These are phyloP conservation scores for Gobio occitaniae DNA, from an alignment of 2,797 vertebrate species.

Conservation along the genomic window DNA sequence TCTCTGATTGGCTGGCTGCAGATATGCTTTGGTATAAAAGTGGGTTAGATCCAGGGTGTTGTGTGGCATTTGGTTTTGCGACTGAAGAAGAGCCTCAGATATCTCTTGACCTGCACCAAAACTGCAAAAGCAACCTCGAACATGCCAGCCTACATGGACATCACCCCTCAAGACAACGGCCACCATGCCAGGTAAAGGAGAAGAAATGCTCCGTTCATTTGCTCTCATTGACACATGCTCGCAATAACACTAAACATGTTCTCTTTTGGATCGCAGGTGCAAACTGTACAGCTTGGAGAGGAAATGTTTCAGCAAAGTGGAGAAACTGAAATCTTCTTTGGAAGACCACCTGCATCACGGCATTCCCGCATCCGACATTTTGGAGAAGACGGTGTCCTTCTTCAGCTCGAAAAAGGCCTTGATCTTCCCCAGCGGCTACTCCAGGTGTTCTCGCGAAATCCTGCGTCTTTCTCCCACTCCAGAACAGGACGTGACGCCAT, in stretches of 20 bases:
- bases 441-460: conserved; percentile 75
- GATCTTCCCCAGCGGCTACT: conserved; percentile 75
- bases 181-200: conserved; percentile 51
- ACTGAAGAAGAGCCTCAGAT: neutral
- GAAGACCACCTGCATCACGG: conserved; percentile 74
- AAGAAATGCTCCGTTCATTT: neutral
- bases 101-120: neutral
- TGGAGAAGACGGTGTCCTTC: conserved; percentile 76
- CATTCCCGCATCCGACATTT: conserved; percentile 69
- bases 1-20: conserved; percentile 71
- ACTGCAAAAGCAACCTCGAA: neutral
- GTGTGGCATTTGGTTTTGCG: conserved; percentile 32
- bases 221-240: neutral
- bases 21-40: conserved; percentile 70
- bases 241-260: neutral
- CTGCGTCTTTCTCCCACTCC: conserved; percentile 71
- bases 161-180: conserved; percentile 72
- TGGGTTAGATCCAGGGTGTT: conserved; percentile 44
- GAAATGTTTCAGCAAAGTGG: conserved; percentile 74
- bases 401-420: conserved; percentile 73
- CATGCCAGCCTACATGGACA: conserved; percentile 74
- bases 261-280: conserved; percentile 66
- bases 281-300: conserved; percentile 77
- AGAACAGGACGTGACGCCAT: conserved; percentile 74
- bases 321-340: conserved; percentile 75